Conservation (phyloP, 2,113 vertebrate genomes). For the Plecotus auritus region DNA sequence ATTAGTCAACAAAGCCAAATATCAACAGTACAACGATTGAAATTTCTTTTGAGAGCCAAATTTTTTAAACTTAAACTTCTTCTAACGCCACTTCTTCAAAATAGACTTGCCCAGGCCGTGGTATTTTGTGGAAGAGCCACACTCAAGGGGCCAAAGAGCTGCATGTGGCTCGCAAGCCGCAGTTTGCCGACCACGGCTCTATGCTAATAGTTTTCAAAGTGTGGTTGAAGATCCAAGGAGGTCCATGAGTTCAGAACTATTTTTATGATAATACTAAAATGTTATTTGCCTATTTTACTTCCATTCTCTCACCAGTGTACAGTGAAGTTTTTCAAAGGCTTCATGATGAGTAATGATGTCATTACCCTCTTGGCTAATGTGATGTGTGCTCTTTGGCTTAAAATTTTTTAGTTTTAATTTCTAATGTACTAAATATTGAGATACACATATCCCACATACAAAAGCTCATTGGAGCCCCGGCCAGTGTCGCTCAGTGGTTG, state of each 20-base stretch:
- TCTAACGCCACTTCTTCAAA: too few species aligned
- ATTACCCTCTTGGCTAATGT: not conserved
- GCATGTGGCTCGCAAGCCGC: too few species aligned
- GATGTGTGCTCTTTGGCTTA: not conserved
- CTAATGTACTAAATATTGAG: not conserved
- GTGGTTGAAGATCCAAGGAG: not conserved
- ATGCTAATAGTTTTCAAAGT: conserved; percentile 5
- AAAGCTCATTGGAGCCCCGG: not conserved
- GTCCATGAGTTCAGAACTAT: not conserved
- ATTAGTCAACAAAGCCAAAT: too few species aligned
- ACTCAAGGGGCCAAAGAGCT: too few species aligned
- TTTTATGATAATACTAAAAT: not conserved
- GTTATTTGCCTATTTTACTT: not conserved
- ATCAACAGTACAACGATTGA: too few species aligned
- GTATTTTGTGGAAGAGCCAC: too few species aligned
- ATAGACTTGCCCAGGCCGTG: too few species aligned
- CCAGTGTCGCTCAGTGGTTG: too few species aligned
- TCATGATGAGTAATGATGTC: not conserved
- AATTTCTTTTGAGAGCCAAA: too few species aligned
- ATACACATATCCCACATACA: not conserved
- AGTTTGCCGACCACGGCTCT: too few species aligned
- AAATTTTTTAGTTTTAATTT: conserved; percentile 22
- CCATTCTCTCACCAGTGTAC: not conserved
- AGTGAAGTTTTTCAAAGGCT: not conserved
- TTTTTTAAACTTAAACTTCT: too few species aligned